These are phyloP conservation scores for Formica selysi DNA, from an alignment of 1,140 invertebrate genomes.

Conservation along the genomic window DNA sequence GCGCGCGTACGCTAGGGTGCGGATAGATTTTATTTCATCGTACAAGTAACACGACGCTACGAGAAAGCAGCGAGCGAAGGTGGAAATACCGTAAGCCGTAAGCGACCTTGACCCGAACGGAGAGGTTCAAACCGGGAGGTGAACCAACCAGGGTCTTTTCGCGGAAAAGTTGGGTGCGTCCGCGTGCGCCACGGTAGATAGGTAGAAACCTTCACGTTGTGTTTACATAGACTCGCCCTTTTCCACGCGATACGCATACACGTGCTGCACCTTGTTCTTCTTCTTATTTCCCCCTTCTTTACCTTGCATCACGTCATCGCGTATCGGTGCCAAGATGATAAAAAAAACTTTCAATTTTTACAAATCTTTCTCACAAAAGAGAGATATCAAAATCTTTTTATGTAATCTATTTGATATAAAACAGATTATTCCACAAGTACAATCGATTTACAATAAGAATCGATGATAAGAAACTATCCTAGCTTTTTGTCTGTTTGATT, in stretches of 20 bases:
- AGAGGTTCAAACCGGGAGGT: slow-evolving; percentile 62
- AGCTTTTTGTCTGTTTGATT: neutral
- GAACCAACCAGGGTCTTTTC: slow-evolving; percentile 55
- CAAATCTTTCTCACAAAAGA: neutral
- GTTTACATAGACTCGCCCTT: slow-evolving; percentile 66
- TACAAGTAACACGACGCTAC: neutral
- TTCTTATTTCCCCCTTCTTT: neutral
- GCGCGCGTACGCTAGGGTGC: neutral
- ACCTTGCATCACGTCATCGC: neutral
- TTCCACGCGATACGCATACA: slow-evolving; percentile 56
- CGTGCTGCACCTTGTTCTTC: slow-evolving; percentile 46
- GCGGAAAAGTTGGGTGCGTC: slow-evolving; percentile 61
- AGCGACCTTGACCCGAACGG: slow-evolving; percentile 64
- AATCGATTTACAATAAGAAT: too few species aligned
- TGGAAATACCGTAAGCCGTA: neutral
- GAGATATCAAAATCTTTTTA: too few species aligned
- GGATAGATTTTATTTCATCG: slow-evolving; percentile 41
- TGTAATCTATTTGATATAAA: too few species aligned
- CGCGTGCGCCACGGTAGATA: neutral
- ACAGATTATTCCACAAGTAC: too few species aligned
- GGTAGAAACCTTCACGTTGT: slow-evolving; percentile 6
- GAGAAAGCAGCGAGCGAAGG: neutral
- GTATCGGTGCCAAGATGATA: neutral
- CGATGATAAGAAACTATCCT: slow-evolving; percentile 25
- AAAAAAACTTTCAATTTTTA: neutral